These are phyloP conservation scores for Hippocampus barbouri DNA, from an alignment of 2,113 vertebrate genomes.

Conservation along the genomic window DNA sequence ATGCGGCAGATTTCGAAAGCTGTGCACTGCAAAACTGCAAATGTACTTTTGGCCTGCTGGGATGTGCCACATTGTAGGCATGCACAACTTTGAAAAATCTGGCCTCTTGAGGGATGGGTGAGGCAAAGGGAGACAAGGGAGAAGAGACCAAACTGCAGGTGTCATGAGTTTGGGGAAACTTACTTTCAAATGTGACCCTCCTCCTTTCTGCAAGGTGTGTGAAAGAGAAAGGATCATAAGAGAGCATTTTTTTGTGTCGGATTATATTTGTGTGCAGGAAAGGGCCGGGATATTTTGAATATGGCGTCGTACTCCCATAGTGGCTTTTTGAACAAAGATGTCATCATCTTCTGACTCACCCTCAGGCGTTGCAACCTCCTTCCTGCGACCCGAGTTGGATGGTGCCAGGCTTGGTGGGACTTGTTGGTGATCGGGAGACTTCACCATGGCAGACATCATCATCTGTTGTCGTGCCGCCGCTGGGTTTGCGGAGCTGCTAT, in stretches of 20 bases:
- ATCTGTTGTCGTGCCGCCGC: conserved; percentile 90
- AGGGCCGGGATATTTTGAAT: neutral
- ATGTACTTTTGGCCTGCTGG: conserved; percentile 21
- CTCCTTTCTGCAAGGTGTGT: conserved; percentile 74
- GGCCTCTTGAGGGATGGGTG: conserved; percentile 52
- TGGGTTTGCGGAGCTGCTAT: conserved; percentile 79
- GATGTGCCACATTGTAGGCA: conserved; percentile 32
- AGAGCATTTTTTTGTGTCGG: conserved; percentile 25
- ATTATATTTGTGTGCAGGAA: neutral
- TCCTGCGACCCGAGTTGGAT: conserved; percentile 88
- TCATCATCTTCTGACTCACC: conserved; percentile 68
- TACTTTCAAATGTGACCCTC: conserved; percentile 79
- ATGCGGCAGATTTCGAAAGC: conserved; percentile 72
- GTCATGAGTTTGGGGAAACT: conserved; percentile 58
- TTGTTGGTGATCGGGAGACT: conserved; percentile 95
- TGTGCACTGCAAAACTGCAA: conserved; percentile 52
- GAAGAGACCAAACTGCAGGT: conserved; percentile 47
- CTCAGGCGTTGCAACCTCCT: conserved; percentile 88
- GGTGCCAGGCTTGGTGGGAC: conserved; percentile 82
- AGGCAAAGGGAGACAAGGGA: conserved; percentile 38
- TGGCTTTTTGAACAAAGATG: neutral
- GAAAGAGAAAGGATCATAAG: conserved; percentile 58
- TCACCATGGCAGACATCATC: conserved; percentile 91
- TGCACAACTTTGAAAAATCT: conserved; percentile 73
- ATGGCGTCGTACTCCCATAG: neutral